Conservation (phyloP, 2,888 invertebrate genomes). For the Eupelmus urozonus region DNA sequence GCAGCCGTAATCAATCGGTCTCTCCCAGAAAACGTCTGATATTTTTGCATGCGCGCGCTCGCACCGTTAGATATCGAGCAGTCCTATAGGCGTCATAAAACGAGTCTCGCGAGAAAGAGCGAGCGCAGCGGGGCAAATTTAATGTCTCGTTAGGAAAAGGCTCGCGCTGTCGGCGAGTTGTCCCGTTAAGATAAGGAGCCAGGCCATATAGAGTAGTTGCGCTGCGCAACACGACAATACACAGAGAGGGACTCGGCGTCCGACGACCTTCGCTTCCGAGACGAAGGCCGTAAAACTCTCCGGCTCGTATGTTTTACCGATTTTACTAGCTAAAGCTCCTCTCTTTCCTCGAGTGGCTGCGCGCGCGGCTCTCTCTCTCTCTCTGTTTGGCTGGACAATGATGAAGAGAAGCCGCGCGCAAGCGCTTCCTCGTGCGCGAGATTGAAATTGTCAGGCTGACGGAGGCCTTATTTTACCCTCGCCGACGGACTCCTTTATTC, state of each 20-base stretch:
- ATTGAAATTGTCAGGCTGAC: conserved; percentile 42
- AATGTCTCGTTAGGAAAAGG: conserved; percentile 51
- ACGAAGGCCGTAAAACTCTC: conserved; percentile 56
- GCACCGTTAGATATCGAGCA: conserved; percentile 42
- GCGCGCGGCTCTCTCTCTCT: neutral
- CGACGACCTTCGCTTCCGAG: conserved; percentile 58
- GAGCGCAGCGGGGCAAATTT: conserved; percentile 24
- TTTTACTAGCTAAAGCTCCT: conserved; percentile 11
- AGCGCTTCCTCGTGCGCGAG: conserved; percentile 8
- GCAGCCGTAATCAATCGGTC: too few relatives aligned
- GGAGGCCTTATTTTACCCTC: conserved; percentile 36
- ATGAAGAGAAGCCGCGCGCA: conserved; percentile 34
- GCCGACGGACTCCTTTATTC: conserved; percentile 14
- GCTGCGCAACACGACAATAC: conserved; percentile 27
- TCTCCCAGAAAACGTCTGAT: too few relatives aligned
- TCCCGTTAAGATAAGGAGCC: conserved; percentile 57
- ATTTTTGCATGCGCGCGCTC: too few relatives aligned
- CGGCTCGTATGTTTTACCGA: conserved; percentile 6
- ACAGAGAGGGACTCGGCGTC: neutral
- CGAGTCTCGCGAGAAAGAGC: neutral
- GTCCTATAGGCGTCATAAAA: conserved; percentile 42
- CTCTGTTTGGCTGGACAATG: conserved; percentile 38
- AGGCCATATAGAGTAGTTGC: neutral
- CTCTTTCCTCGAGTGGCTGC: neutral
- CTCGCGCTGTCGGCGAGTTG: conserved; percentile 43